Evolutionary conservation across 2,888 invertebrate species (phyloP).

Genomic region (Sympetrum striolatum): DNA sequence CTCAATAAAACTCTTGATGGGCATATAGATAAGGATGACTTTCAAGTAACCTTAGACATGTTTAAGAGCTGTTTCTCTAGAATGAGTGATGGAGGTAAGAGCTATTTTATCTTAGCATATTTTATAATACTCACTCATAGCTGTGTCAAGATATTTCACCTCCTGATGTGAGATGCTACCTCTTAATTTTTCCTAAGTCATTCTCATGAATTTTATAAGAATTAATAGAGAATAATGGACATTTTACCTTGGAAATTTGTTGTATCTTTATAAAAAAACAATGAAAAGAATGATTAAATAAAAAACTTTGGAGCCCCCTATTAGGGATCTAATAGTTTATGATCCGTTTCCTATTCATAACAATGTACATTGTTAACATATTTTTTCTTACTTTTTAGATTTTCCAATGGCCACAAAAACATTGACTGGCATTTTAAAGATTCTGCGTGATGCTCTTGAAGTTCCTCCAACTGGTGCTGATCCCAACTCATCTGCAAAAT

Average conservation of each 20-base stretch:
- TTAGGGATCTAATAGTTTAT: background rate
- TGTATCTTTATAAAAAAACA: too few relatives aligned
- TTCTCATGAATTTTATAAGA: background rate
- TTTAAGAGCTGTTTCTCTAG: conserved; percentile 57
- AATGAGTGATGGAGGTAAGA: conserved; percentile 59
- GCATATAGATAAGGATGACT: conserved; percentile 49
- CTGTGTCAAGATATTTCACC: background rate
- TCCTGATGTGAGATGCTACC: background rate
- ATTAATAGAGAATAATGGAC: too few relatives aligned
- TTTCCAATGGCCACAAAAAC: conserved; percentile 60
- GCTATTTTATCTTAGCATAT: background rate
- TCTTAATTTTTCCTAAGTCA: background rate
- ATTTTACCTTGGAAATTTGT: too few relatives aligned
- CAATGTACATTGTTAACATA: background rate
- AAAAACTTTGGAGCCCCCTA: background rate
- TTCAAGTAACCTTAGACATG: conserved; percentile 50
- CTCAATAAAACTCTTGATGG: conserved; percentile 45
- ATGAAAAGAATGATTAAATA: too few relatives aligned
- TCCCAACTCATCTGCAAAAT: conserved; percentile 32
- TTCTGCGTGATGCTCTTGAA: conserved; percentile 57
- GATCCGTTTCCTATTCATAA: background rate
- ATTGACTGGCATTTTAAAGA: conserved; percentile 57
- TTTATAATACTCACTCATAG: background rate
- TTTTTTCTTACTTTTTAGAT: background rate
- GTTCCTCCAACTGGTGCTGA: background rate